Base-by-base conservation (phyloP, 2,888 invertebrate genomes). In the Blastobasis adustella region DNA sequence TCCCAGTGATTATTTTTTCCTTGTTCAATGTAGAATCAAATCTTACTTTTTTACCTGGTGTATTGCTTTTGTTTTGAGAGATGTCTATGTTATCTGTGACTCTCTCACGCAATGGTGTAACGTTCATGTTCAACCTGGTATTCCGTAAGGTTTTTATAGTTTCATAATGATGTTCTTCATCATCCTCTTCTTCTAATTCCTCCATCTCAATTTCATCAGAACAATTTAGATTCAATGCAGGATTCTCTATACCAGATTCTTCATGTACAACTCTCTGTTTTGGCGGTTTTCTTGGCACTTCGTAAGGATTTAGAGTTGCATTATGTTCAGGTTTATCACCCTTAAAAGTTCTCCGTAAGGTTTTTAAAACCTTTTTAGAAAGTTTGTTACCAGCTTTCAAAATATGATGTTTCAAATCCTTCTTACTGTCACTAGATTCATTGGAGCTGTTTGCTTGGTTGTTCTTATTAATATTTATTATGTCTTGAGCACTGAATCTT, bases 151-250 rank as follows among this genome's bases (percentile, higher is more conserved):
- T 88, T 68, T 86, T 87, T 0, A 88, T 69, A 0, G 85, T 84
- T 61, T 88, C 87, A 62, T 88, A 88, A 46, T 83, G 77, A 60
- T 84, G 84, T 55, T 84, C 76, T 7, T 66, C 74, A 23, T 79
- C 80, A 8, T 83, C 79, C 37, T 65, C 65, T 6, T 77, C 76
- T 5, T 48, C 43, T 2, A 70, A 48, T 52, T 76, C 76, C 61
- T 89, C 85, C 6, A 88, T 79, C 56, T 87, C 86, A 45, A 89
- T 79, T 60, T 89, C 89, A 61, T 89, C 89, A 0, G 87, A 87
- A 54, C 79, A 81, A 53, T 89, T 85, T 9, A 89, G 59, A 47
- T 85, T 81, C 9, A 89, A 54, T 0, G 71, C 83, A 0, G 86
- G 89, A 58, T 89, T 89, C 52, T 86, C 86, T 9, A 89, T 85